phyloP scores from a whole-genome alignment of 2,797 vertebrate genomes.

The Macrochelys suwanniensis region DNA sequence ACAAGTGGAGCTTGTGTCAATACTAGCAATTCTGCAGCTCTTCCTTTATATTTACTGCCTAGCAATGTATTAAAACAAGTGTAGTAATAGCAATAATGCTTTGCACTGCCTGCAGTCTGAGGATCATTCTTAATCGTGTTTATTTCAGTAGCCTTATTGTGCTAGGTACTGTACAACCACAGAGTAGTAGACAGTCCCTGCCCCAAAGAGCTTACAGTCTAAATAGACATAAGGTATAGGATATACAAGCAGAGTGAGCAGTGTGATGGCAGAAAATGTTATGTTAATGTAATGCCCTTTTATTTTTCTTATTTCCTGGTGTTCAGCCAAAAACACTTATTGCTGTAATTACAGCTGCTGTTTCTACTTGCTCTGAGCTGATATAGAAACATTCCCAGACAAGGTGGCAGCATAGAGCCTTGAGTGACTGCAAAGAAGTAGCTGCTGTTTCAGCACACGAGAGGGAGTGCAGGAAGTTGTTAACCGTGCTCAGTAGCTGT shows the following conservation, averaged over 20 bases:
- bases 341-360: background rate
- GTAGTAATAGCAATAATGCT: background rate
- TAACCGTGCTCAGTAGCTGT: too few species aligned
- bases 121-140: background rate
- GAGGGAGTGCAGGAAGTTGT: background rate
- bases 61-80: slow-evolving; percentile 21
- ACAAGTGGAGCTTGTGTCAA: background rate
- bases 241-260: background rate
- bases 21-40: background rate
- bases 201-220: background rate
- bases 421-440: background rate
- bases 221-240: background rate
- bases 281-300: background rate
- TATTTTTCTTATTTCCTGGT: background rate
- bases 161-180: background rate
- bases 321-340: background rate
- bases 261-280: background rate
- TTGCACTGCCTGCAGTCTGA: background rate
- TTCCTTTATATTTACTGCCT: background rate
- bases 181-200: background rate
- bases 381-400: background rate
- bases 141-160: background rate
- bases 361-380: background rate
- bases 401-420: background rate
- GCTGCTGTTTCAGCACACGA: background rate